Base-by-base conservation (phyloP, 2,888 invertebrate species). In the Thera britannica region DNA sequence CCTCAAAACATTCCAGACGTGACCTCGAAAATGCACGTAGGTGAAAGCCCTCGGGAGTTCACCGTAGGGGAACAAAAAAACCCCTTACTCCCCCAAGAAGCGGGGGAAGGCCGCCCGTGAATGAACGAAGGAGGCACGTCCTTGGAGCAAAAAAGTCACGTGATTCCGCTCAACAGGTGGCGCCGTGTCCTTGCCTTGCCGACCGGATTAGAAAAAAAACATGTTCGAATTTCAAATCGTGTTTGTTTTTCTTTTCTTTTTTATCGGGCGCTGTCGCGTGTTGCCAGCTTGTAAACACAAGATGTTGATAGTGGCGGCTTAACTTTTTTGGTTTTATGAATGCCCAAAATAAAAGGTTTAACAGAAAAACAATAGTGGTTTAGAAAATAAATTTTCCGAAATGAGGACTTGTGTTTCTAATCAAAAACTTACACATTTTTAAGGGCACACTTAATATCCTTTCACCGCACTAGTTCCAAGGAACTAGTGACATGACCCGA, bases 81-180 rank as follows among this genome's bases (percentile, higher is more conserved):
- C 86, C 87, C 86, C 88, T 86, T 85, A 87, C 88, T 83, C 88
- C 87, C 90, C 88, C 89, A 90, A 90, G 90, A 90, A 88, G 89
- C 84, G 88, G 87, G 89, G 90, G 88, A 83, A 76, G 79, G 78
- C 88, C 92, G 84, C 92, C 92, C 93, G 88, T 93, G 93, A 93
- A 93, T 93, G 93, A 90, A 90, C 90, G 92, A 92, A 92, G 92
- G 93, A 90, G 92, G 90, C 88, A 86, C 85, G 92, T 93, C 92
- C 93, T 93, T 93, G 90, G 85, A 90, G 91, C 91, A 93, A 93
- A 93, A 93, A 93, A 92, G 93, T 92, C 92, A 93, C 92, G 92
- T 93, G 93, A 91, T 90, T 88, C 80, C 82, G 82, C 81, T 87
- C 93, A 93, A 93, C 93, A 93, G 93, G 93, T 93, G 92, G 89